Conservation (phyloP, 2,797 vertebrate species). For the Mus spretus region DNA sequence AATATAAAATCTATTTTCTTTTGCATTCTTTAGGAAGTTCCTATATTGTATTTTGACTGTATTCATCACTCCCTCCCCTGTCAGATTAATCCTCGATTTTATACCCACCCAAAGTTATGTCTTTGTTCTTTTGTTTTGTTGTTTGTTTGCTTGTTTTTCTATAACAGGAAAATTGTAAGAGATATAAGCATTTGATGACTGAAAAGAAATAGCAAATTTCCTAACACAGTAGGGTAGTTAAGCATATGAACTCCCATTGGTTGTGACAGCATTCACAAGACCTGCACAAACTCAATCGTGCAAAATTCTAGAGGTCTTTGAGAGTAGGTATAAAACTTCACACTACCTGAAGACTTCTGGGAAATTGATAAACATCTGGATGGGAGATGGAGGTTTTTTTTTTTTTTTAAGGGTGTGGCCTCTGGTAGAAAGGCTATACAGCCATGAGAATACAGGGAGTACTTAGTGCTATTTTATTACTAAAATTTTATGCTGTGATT, state of each 20-base stretch:
- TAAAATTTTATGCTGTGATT: neutral
- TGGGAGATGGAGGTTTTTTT: neutral
- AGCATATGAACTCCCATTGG: neutral
- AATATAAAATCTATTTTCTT: neutral
- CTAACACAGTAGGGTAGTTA: neutral
- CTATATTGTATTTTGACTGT: neutral
- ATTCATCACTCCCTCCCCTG: neutral
- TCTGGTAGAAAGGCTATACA: neutral
- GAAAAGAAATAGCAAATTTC: neutral
- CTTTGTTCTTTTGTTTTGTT: neutral
- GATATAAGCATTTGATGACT: neutral
- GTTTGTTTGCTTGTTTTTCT: neutral
- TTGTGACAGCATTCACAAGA: neutral
- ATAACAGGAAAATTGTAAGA: neutral
- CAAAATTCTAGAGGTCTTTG: neutral
- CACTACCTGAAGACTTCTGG: neutral
- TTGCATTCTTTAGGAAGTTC: neutral
- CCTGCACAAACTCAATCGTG: neutral
- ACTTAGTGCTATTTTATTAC: neutral
- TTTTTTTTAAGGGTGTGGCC: too few relatives aligned
- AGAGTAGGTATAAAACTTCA: neutral
- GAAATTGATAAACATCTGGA: neutral
- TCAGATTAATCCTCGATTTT: neutral
- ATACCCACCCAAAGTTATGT: neutral
- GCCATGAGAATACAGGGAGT: too few relatives aligned